Conservation (phyloP, 2,797 vertebrate species). For the Spheniscus humboldti region DNA sequence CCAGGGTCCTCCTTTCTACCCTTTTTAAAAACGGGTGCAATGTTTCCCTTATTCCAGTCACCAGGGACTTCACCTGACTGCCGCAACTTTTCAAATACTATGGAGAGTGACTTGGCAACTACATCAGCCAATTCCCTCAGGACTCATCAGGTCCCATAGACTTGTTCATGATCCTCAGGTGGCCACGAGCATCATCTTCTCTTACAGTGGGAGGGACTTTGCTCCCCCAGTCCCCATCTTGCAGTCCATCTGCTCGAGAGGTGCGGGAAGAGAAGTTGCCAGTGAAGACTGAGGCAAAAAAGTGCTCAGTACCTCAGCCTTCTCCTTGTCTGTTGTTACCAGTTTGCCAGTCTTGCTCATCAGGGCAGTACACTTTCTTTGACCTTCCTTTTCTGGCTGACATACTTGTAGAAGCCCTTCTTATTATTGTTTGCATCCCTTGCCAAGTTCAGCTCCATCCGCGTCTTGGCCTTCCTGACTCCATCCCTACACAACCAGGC, state of each 20-base stretch:
- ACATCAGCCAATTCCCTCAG: neutral
- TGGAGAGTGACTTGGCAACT: neutral
- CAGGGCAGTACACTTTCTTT: rapidly evolving
- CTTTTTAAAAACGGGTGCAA: neutral
- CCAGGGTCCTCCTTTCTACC: neutral
- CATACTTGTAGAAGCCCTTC: neutral
- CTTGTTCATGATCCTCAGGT: neutral
- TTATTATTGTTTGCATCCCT: neutral
- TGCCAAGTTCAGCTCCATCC: neutral
- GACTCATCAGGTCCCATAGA: neutral
- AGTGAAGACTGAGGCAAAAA: neutral
- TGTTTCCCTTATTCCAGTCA: neutral
- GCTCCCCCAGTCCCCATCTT: neutral
- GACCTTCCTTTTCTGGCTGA: neutral
- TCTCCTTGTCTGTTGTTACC: neutral
- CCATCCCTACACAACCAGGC: neutral
- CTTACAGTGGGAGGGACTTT: neutral
- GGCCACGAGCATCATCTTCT: neutral
- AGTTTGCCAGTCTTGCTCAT: neutral
- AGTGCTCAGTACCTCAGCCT: neutral
- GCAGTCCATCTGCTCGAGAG: neutral
- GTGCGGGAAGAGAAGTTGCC: neutral
- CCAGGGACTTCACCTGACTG: neutral
- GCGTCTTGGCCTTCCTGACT: rapidly evolving
- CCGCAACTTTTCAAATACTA: neutral